Percentiles rank a stretch among this genome's conserved stretches.
phyloP scores from a whole-genome alignment of 2,797 vertebrate genomes.

The Syngnathus rostellatus region DNA sequence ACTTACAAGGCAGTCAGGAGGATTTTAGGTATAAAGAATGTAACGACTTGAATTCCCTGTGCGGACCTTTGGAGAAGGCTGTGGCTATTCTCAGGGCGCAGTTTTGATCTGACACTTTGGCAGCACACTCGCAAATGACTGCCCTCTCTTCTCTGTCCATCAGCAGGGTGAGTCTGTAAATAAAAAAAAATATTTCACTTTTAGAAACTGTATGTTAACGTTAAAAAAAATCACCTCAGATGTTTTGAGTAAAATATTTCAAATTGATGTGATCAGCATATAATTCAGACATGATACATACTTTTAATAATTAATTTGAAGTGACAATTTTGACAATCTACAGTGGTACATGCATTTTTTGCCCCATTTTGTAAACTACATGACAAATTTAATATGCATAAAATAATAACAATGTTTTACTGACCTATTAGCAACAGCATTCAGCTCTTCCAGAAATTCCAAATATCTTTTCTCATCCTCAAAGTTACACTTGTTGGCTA shows the following conservation, averaged over 20 bases:
- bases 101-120: conserved; percentile 68
- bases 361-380: neutral
- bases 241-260: neutral
- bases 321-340: neutral
- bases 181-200: neutral
- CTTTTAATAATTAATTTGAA: neutral
- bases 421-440: conserved; percentile 82
- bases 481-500: conserved; percentile 83
- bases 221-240: neutral
- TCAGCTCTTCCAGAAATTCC: conserved; percentile 79
- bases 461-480: conserved; percentile 81
- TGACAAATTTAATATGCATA: neutral
- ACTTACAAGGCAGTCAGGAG: neutral
- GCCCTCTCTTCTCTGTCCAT: conserved; percentile 80
- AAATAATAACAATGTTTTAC: neutral
- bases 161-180: conserved; percentile 76
- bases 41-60: neutral
- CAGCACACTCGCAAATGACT: conserved; percentile 61
- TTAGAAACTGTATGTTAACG: neutral
- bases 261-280: neutral
- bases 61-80: conserved; percentile 85
- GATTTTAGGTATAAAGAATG: neutral
- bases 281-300: neutral
- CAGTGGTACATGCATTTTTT: neutral
- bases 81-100: conserved; percentile 80